phyloP scores from a whole-genome alignment of 2,888 invertebrate species.

The Phasia obesa region DNA sequence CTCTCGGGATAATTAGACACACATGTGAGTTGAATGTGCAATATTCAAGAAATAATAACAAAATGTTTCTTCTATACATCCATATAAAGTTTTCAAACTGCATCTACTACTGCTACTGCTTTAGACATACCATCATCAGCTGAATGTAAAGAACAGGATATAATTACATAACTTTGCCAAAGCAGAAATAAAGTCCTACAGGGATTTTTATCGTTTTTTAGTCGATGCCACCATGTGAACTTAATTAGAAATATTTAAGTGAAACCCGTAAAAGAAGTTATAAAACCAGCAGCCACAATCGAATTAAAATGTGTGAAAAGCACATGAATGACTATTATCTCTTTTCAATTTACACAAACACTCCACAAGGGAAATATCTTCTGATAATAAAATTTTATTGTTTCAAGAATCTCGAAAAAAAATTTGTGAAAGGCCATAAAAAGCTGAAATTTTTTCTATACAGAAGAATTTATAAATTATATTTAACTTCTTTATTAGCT shows the following conservation, averaged over 20 bases:
- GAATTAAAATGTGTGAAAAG: constrained; percentile 24
- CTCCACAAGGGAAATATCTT: no score
- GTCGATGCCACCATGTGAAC: constrained; percentile 63
- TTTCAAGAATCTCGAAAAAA: no score
- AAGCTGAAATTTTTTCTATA: no score
- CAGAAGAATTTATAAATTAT: no score
- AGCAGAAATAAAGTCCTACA: constrained; percentile 37
- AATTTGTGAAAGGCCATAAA: no score
- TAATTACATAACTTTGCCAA: constrained; percentile 51
- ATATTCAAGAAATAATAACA: no score
- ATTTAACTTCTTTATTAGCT: no score
- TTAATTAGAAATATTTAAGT: constrained; percentile 61
- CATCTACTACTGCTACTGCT: constrained; percentile 46
- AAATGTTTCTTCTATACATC: not conserved
- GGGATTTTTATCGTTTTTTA: constrained; percentile 61
- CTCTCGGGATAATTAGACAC: constrained; percentile 65
- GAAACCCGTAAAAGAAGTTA: not conserved
- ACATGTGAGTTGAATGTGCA: constrained; percentile 63
- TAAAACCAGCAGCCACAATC: constrained; percentile 15
- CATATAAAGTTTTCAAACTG: not conserved
- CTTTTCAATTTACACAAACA: no score
- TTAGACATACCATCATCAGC: not conserved
- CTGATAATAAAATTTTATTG: no score
- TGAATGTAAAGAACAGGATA: constrained; percentile 41
- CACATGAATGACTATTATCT: no score